Percentiles rank a stretch among this genome's conserved stretches.
phyloP scores from a whole-genome alignment of 1,140 invertebrate genomes.

The Drosophila bocki region DNA sequence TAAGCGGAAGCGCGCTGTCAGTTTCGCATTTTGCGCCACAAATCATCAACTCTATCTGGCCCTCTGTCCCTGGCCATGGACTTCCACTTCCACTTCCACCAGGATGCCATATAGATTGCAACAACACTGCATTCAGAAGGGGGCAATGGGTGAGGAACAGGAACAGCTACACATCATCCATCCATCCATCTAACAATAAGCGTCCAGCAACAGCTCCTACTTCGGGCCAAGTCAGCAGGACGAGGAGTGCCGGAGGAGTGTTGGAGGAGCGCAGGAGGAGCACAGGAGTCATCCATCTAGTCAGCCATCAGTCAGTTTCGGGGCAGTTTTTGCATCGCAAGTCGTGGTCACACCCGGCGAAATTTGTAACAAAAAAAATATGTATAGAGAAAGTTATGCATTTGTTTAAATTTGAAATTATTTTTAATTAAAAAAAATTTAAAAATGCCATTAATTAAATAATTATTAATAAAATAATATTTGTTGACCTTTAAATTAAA shows the following conservation, averaged over 20 bases:
- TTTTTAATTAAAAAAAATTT: background rate
- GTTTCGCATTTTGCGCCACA: conserved; percentile 78
- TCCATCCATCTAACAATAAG: conserved; percentile 81
- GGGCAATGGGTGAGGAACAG: conserved; percentile 7
- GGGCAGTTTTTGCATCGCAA: conserved; percentile 63
- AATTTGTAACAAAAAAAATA: background rate
- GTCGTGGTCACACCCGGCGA: conserved; percentile 22
- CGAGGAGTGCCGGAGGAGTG: conserved; percentile 7
- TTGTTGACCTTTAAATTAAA: too few species aligned
- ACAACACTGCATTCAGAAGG: conserved; percentile 55
- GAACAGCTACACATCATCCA: conserved; percentile 75
- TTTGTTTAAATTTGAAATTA: background rate
- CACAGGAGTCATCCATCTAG: conserved; percentile 68
- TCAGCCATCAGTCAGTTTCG: conserved; percentile 73
- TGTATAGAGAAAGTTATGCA: too few species aligned
- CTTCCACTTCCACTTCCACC: conserved; percentile 9
- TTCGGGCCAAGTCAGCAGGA: conserved; percentile 35
- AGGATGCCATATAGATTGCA: conserved; percentile 65
- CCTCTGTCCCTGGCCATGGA: conserved; percentile 33
- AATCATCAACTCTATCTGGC: conserved; percentile 81
- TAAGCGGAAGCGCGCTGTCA: conserved; percentile 80
- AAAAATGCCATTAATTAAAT: too few species aligned
- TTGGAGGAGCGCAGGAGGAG: background rate
- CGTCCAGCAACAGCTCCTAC: conserved; percentile 66
- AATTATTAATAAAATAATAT: too few species aligned